A percentile compares a stretch with the other conserved stretches of the same genome.
Conservation (phyloP, 2,797 vertebrate genomes). For the Lacerta agilis region DNA sequence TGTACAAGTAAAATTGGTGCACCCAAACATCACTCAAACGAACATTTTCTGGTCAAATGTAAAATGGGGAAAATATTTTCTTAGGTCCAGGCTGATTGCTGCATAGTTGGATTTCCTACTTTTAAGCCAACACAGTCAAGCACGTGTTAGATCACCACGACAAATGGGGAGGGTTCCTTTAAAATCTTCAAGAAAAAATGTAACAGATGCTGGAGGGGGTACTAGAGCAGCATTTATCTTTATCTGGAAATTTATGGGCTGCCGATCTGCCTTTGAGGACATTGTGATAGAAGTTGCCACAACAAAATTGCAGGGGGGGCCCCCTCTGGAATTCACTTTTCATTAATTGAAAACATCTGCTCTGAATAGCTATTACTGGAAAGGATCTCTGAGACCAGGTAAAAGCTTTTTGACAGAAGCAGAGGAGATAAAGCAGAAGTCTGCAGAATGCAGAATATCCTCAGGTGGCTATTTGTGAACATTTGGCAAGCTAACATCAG, state of each 20-base stretch:
- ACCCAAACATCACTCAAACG: background rate
- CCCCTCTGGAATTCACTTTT: slow-evolving; percentile 6
- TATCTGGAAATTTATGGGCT: background rate
- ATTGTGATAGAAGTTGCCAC: background rate
- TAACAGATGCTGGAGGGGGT: background rate
- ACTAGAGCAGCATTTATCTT: background rate
- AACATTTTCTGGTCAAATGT: background rate
- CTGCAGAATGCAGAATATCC: slow-evolving; percentile 11
- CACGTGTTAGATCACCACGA: background rate
- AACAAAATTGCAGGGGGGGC: background rate
- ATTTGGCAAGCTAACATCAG: slow-evolving; percentile 33
- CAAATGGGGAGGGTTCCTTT: background rate
- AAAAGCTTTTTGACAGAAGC: slow-evolving; percentile 31
- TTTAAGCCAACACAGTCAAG: background rate
- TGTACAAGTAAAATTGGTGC: background rate
- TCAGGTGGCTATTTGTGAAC: slow-evolving; percentile 48
- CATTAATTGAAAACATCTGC: background rate
- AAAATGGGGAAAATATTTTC: background rate
- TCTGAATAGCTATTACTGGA: background rate
- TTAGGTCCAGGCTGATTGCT: background rate
- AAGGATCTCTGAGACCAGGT: background rate
- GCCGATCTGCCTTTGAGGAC: background rate
- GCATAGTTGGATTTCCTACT: background rate
- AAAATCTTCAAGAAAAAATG: background rate
- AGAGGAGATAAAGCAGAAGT: slow-evolving; percentile 10